Conservation (phyloP, 2,797 vertebrate genomes). For the Telmatherina bonti region DNA sequence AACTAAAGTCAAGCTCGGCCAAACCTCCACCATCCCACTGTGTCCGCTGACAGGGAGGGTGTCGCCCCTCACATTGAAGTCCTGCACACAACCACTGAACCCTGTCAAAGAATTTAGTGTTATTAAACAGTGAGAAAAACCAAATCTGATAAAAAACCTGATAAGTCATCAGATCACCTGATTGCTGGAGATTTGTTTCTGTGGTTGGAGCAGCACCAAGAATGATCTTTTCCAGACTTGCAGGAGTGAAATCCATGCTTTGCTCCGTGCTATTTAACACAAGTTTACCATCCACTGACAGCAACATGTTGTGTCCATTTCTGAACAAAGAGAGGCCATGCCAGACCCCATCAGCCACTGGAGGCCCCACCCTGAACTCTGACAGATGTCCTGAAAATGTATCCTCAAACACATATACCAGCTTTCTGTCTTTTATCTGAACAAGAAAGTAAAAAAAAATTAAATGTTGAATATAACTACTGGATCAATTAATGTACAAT, state of each 20-base stretch:
- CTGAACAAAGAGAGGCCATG: constrained; percentile 74
- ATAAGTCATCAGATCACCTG: constrained; percentile 59
- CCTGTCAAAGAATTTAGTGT: constrained; percentile 61
- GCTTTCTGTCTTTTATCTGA: constrained; percentile 78
- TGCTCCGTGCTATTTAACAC: constrained; percentile 66
- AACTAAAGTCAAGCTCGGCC: constrained; percentile 65
- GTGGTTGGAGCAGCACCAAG: constrained; percentile 59
- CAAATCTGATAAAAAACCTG: neutral
- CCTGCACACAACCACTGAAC: constrained; percentile 83
- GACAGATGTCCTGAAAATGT: constrained; percentile 53
- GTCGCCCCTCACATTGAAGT: constrained; percentile 71
- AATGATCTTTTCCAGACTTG: constrained; percentile 69
- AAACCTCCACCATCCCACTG: constrained; percentile 69
- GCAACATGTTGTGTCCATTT: constrained; percentile 36
- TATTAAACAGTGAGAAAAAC: neutral
- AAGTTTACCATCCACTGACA: constrained; percentile 69
- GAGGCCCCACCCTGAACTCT: constrained; percentile 60
- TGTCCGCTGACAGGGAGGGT: constrained; percentile 71
- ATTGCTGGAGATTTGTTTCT: constrained; percentile 42
- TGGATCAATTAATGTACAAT: neutral
- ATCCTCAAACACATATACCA: constrained; percentile 64
- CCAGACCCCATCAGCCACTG: constrained; percentile 79
- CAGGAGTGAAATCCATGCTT: constrained; percentile 62
- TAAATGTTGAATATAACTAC: neutral
- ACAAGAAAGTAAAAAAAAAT: constrained; percentile 2